Evolutionary conservation across 2,113 vertebrate species (phyloP), one percentile per base, ranked within the genome.

Genomic region (Corynorhinus townsendii): DNA sequence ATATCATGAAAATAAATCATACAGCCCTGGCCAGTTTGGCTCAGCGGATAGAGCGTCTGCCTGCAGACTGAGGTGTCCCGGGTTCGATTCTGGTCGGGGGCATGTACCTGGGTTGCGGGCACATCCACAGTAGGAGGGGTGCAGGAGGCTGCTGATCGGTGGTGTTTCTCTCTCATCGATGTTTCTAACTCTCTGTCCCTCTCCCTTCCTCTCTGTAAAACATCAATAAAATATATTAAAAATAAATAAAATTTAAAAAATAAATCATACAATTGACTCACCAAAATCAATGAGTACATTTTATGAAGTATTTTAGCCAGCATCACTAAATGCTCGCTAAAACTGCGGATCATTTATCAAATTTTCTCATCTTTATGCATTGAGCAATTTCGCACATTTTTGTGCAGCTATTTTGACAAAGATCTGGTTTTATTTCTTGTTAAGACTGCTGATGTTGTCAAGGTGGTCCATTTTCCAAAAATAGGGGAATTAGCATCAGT

Each of bases 381-480:
- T 47, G 28, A 95, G 0, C 2, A 8, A 69, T n/a, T 94, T 82
- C 33, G 85, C 15, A 69, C 30, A 82, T 62, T 93, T 96, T 77
- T 82, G 49, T 89, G 88, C 56, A 45, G n/a, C 47, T 93, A 84
- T 85, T 98, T 97, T 98, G 94, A 95, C 68, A 97, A 96, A 93
- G 38, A 81, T 97, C 93, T 97, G 96, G 97, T 98, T 98, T 98
- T 98, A 97, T 94, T 97, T 98, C 97, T 95, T 93, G 59, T 98
- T 96, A 96, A 95, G 83, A 96, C 94, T 97, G 96, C 91, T 96
- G 96, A 97, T 97, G 80, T 89, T 97, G 91, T 97, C 84, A 96
- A 97, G 90, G 96, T 98, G 98, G 95, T 96, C 97, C 95, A 4
- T 90, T 89, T 97, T 98, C 96, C 97, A 97, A 97, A 98, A 98